Percentiles rank a stretch among this genome's conserved stretches.
phyloP scores from a whole-genome alignment of 2,797 vertebrate genomes.

The Oryzias sinensis region DNA sequence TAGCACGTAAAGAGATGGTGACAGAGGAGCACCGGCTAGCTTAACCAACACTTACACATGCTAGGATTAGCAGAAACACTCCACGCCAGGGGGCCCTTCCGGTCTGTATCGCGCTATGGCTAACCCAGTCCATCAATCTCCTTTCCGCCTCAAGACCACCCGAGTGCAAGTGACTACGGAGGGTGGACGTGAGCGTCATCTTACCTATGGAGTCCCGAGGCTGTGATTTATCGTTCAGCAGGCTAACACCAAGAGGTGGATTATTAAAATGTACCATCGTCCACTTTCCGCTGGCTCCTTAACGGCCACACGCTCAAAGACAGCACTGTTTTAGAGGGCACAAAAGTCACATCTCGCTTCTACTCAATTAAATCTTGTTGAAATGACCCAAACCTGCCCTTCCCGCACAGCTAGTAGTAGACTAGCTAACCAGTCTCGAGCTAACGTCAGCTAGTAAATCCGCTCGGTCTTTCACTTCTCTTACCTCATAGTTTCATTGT shows the following conservation, averaged over 20 bases:
- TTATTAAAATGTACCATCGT: neutral
- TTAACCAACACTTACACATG: neutral
- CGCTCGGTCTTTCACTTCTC: conserved; percentile 45
- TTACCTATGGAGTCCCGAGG: conserved; percentile 41
- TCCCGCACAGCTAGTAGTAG: conserved; percentile 36
- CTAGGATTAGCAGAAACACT: neutral
- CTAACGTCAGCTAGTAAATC: conserved; percentile 61
- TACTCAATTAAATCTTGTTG: too few species aligned
- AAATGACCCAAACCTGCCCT: neutral
- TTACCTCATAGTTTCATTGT: conserved; percentile 82
- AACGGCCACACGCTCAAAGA: neutral
- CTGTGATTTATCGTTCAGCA: conserved; percentile 61
- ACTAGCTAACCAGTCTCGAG: conserved; percentile 47
- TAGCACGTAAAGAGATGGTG: too few species aligned
- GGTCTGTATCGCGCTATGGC: neutral
- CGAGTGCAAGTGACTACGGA: too few species aligned
- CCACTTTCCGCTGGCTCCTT: too few species aligned
- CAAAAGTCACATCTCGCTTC: too few species aligned
- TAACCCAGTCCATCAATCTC: neutral
- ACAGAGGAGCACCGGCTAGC: too few species aligned
- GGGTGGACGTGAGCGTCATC: conserved; percentile 9
- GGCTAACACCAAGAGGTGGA: conserved; percentile 32
- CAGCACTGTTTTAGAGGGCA: too few species aligned
- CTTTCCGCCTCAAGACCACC: too few species aligned
- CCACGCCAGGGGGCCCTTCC: neutral